A percentile compares a stretch with the other conserved stretches of the same genome.
These are phyloP conservation scores for Microdon myrmicae DNA, from an alignment of 2,888 invertebrate species.

Conservation along the genomic window DNA sequence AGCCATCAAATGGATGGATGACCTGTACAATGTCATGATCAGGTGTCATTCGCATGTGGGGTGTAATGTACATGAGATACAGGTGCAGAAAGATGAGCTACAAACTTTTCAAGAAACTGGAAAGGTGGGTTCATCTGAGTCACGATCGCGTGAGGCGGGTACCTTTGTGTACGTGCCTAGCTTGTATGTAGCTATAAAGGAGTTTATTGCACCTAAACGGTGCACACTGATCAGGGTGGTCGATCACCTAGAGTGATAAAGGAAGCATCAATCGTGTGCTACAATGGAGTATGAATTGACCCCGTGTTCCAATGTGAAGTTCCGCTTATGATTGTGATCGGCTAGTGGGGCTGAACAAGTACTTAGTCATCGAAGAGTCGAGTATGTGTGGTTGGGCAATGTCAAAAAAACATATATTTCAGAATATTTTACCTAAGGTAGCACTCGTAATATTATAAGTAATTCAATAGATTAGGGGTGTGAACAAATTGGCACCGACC, in stretches of 20 bases:
- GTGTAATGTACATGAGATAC: slow-evolving; percentile 78
- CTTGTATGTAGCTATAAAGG: background rate
- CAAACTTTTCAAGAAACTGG: slow-evolving; percentile 82
- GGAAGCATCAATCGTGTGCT: slow-evolving; percentile 12
- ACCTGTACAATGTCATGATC: slow-evolving; percentile 77
- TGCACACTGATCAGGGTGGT: slow-evolving; percentile 36
- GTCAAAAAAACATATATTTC: no score
- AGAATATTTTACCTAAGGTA: no score
- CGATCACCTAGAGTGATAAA: slow-evolving; percentile 36
- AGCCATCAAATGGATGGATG: slow-evolving; percentile 81
- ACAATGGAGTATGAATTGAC: slow-evolving; percentile 28
- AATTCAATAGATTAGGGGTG: no score
- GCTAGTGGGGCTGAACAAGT: no score
- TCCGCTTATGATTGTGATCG: slow-evolving; percentile 37
- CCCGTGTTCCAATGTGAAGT: slow-evolving; percentile 40
- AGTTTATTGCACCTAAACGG: slow-evolving; percentile 34
- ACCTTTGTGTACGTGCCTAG: background rate
- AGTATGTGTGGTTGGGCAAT: no score
- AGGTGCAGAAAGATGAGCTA: slow-evolving; percentile 79
- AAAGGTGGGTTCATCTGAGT: slow-evolving; percentile 69
- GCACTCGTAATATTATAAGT: no score
- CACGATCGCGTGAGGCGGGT: background rate
- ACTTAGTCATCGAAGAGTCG: no score
- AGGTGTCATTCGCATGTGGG: slow-evolving; percentile 78
- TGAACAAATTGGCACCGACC: no score